Evolutionary conservation across 2,797 vertebrate genomes (phyloP).

Genomic region (Scolopax bukidnonensis): DNA sequence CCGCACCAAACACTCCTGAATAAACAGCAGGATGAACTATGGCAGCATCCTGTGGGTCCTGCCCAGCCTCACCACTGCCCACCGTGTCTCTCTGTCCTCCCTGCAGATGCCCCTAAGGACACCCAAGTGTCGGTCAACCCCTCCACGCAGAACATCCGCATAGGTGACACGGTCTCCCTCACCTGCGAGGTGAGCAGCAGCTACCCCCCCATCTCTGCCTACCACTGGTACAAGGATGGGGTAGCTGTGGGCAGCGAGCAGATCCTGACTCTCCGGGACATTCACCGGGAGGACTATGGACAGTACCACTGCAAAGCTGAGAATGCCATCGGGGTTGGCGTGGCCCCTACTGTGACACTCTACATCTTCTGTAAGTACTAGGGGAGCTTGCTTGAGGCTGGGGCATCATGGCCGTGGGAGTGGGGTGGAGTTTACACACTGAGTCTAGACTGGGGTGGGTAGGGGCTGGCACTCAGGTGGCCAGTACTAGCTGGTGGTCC

Average conservation of each 20-base stretch:
- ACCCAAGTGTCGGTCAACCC: constrained; percentile 3
- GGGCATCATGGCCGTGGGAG: rapidly evolving
- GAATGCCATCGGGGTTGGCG: constrained; percentile 17
- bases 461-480: rapidly evolving
- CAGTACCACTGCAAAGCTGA: constrained; percentile 66
- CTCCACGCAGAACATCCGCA: constrained; percentile 43
- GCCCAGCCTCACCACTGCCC: not conserved
- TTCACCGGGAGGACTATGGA: constrained; percentile 55
- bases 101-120: constrained; percentile 71
- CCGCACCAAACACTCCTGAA: rapidly evolving
- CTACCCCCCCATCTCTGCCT: not conserved
- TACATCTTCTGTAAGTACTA: constrained; percentile 75
- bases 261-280: constrained; percentile 6
- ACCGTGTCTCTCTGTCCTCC: rapidly evolving
- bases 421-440: rapidly evolving
- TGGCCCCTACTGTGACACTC: not conserved
- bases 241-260: rapidly evolving
- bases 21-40: rapidly evolving
- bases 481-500: rapidly evolving
- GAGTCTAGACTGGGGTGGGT: rapidly evolving
- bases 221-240: constrained; percentile 74
- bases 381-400: rapidly evolving
- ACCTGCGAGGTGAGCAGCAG: constrained; percentile 73
- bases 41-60: rapidly evolving
- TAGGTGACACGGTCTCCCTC: constrained; percentile 57